phyloP scores from a whole-genome alignment of 1,140 invertebrate genomes.

The Bemisia tabaci region DNA sequence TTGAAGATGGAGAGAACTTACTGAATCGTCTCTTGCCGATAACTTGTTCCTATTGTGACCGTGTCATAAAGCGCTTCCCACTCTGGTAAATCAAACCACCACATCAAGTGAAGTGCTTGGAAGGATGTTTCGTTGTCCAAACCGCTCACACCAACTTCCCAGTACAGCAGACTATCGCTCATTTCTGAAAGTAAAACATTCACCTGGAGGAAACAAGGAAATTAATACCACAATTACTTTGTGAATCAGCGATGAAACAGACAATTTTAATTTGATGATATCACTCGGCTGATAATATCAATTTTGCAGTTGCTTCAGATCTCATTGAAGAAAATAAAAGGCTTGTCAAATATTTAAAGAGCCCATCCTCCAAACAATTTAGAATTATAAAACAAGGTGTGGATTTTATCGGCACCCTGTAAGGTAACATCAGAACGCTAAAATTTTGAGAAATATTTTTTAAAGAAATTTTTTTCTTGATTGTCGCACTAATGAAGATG shows the following conservation, averaged over 20 bases:
- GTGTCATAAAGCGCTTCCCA: constrained; percentile 38
- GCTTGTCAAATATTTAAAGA: too few species aligned
- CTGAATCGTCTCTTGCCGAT: constrained; percentile 43
- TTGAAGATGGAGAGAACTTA: constrained; percentile 12
- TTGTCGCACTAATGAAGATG: too few species aligned
- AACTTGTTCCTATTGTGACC: constrained; percentile 44
- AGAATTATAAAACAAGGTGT: too few species aligned
- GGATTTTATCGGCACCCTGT: too few species aligned
- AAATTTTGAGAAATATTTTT: too few species aligned
- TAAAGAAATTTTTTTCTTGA: too few species aligned
- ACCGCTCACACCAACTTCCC: constrained; percentile 31
- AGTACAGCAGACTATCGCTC: constrained; percentile 31
- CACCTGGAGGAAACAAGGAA: constrained; percentile 22
- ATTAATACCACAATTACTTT: constrained; percentile 26
- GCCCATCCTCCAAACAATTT: too few species aligned
- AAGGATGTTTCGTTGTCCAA: constrained; percentile 34
- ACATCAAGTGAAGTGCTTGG: constrained; percentile 34
- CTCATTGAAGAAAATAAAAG: too few species aligned
- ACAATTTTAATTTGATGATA: constrained; percentile 1
- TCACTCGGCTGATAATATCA: too few species aligned
- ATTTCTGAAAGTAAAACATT: constrained; percentile 27
- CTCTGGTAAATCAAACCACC: constrained; percentile 36
- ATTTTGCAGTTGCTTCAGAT: too few species aligned
- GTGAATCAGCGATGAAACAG: constrained; percentile 28
- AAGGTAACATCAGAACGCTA: too few species aligned